These are phyloP conservation scores for Brachionus angularis DNA, from an alignment of 1,140 invertebrate genomes.

Conservation along the genomic window DNA sequence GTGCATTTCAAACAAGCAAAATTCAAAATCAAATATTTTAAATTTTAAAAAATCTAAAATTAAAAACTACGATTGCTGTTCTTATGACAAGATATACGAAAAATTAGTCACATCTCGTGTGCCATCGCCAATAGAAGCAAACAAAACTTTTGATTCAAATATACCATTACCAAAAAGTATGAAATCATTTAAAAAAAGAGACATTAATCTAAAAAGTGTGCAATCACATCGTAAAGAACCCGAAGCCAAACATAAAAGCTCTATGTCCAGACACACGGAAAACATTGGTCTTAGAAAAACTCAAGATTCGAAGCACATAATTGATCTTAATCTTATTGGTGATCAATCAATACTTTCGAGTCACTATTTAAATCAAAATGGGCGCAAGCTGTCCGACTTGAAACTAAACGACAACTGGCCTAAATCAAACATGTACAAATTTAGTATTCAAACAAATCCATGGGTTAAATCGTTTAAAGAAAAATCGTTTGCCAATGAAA, in stretches of 20 bases:
- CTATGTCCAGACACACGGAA: not conserved
- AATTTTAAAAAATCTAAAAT: no score
- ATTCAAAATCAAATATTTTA: no score
- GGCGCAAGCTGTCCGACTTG: not conserved
- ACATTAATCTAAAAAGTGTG: no score
- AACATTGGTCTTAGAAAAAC: not conserved
- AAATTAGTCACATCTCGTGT: no score
- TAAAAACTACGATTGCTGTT: no score
- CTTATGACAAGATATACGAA: no score
- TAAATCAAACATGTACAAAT: slow-evolving; percentile 28
- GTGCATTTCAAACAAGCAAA: not conserved
- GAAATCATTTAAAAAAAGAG: no score
- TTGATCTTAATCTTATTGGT: slow-evolving; percentile 4
- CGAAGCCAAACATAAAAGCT: not conserved
- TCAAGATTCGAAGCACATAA: not conserved
- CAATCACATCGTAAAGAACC: no score
- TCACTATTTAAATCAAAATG: slow-evolving; percentile 30
- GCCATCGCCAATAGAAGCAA: no score
- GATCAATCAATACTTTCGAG: not conserved
- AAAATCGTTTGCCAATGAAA: slow-evolving; percentile 17
- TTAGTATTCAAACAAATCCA: slow-evolving; percentile 27
- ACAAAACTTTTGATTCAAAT: no score
- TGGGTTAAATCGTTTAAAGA: slow-evolving; percentile 38
- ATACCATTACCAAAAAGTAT: no score
- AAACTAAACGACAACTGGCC: slow-evolving; percentile 37